Evolutionary conservation across 2,113 vertebrate species (phyloP).

Genomic region (Paracanthobrama guichenoti): DNA sequence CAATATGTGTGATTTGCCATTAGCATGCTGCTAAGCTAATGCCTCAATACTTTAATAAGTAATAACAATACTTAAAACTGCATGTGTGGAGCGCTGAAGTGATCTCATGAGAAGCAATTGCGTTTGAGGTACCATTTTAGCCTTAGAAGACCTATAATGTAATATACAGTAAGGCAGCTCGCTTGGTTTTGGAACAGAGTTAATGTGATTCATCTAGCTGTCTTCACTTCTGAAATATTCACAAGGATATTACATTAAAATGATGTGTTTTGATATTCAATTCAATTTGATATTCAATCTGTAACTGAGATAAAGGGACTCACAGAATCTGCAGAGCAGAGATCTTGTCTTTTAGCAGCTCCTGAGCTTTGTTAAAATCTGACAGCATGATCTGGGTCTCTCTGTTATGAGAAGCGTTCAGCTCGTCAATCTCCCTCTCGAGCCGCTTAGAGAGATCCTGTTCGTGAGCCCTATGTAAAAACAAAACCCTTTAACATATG

Average conservation of each 20-base stretch:
- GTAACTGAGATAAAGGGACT: constrained; percentile 63
- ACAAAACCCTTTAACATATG: background rate
- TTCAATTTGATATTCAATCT: background rate
- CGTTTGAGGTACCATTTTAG: background rate
- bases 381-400: constrained; percentile 92
- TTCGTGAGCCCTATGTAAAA: constrained; percentile 84
- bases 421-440: constrained; percentile 88
- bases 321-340: constrained; percentile 94
- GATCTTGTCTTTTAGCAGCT: constrained; percentile 97
- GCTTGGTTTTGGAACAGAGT: background rate
- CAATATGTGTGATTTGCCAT: no score
- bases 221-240: background rate
- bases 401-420: constrained; percentile 86
- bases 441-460: constrained; percentile 94
- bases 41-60: background rate
- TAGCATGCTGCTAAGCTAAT: background rate
- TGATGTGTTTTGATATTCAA: background rate
- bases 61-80: background rate
- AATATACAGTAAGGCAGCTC: background rate
- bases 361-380: constrained; percentile 98
- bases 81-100: background rate
- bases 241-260: constrained; percentile 10
- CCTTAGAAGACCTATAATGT: background rate
- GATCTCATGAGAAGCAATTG: background rate
- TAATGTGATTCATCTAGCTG: constrained; percentile 6